Percentiles rank a stretch among this genome's conserved stretches.
Conservation (phyloP, 1,140 invertebrate species). For the Drosophila bocki region DNA sequence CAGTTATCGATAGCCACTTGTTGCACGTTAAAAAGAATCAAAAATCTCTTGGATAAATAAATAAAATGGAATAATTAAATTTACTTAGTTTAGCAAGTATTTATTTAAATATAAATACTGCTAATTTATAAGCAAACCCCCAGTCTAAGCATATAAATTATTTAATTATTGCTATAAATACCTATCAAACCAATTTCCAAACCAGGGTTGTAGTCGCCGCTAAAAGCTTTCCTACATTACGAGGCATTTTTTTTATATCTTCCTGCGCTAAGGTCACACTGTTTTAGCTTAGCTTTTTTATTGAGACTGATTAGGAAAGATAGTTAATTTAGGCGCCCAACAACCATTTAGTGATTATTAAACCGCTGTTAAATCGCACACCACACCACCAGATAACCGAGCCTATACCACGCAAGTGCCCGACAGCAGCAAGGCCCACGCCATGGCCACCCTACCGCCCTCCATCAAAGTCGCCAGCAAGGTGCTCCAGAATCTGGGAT, state of each 20-base stretch:
- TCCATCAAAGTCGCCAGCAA: conserved; percentile 67
- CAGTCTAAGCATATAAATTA: no score
- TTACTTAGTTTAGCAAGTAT: no score
- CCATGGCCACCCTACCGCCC: conserved; percentile 63
- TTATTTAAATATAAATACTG: neutral
- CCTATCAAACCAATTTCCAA: neutral
- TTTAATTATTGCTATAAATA: no score
- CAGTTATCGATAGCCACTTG: neutral
- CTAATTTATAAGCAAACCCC: neutral
- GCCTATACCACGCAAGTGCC: conserved; percentile 64
- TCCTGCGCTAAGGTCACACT: conserved; percentile 1
- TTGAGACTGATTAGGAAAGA: conserved; percentile 32
- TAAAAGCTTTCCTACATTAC: conserved; percentile 8
- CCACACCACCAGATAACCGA: conserved; percentile 47
- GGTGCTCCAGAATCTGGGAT: conserved; percentile 77
- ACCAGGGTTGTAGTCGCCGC: neutral
- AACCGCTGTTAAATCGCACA: conserved; percentile 13
- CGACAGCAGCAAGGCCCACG: conserved; percentile 32
- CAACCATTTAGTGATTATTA: conserved; percentile 6
- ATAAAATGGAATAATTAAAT: neutral
- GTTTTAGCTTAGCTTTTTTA: conserved; percentile 5
- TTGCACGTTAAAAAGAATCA: neutral
- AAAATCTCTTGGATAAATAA: neutral
- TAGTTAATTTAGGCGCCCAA: neutral
- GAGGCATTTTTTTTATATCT: neutral